Base-by-base conservation (phyloP, 2,797 vertebrate species). In the Serranus cabrilla region DNA sequence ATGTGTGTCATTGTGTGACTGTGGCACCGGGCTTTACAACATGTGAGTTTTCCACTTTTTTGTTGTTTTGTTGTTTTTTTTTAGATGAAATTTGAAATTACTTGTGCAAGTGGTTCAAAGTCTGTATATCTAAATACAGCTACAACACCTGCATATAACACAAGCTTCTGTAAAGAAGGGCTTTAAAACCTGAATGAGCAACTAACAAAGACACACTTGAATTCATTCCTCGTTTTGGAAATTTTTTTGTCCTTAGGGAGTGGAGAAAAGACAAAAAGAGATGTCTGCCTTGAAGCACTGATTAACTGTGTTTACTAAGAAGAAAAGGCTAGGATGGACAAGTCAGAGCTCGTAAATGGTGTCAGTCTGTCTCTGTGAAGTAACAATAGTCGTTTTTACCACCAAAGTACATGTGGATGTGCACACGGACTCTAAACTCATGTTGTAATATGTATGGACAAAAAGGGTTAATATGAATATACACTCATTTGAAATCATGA, bases 381-480 rank as follows among this genome's bases (percentile, higher is more conserved):
- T 77, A 80, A 81, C 78, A 59, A 34, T 79, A 68, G 71, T 82
- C 16, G 16, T 88, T 91, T 91, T 90, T 82, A 89, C 86, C 89
- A 92, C 90, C 90, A 92, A 92, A 92, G 85, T 83, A 66, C 74
- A 58, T 80, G 74, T 86, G 59, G 79, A 70, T 69, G 76, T 87
- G 79, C 71, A 78, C 74, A 81, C 74, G 55, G 62, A 81, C 70
- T 73, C 14, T 58, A 71, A 60, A 83, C 60, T 81, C 47, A 81
- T 87, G 76, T 86, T 54, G 45, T 72, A 66, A 76, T 71, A 51
- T 88, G 83, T 85, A 76, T 86, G 77, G 84, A 89, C 74, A 76
- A 73, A 80, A 91, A 89, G 79, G 89, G 80, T 92, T 87, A 54
- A 74, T 91, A 76, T 89, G 87, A 91, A 92, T 87, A 90, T 78